Conservation (phyloP, 1,140 invertebrate species). For the Ericerus pela region DNA sequence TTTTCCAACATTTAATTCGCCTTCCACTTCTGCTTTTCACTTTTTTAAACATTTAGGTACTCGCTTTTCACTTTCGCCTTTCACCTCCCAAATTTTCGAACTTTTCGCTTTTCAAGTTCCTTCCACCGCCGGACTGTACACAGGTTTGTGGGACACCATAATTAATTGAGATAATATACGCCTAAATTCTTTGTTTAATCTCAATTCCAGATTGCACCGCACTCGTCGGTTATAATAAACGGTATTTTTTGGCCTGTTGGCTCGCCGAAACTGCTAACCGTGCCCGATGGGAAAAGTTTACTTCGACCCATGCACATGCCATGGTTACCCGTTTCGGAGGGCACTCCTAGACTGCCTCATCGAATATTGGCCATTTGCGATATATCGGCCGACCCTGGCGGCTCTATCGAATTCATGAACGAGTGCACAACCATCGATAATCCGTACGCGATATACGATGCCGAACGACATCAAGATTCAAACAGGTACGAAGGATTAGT, state of each 20-base stretch:
- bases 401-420: constrained; percentile 99
- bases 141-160: not conserved
- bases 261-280: constrained; percentile 87
- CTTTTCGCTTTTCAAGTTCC: too few relatives aligned
- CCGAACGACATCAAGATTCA: constrained; percentile 90
- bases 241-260: constrained; percentile 98
- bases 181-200: not conserved
- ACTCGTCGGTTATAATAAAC: constrained; percentile 92
- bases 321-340: constrained; percentile 63
- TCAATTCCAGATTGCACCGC: constrained; percentile 72
- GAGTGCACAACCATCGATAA: constrained; percentile 99
- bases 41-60: not conserved
- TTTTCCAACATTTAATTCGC: too few relatives aligned
- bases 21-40: too few relatives aligned
- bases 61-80: not conserved
- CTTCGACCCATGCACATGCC: constrained; percentile 74
- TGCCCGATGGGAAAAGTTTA: constrained; percentile 93
- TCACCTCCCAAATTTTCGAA: too few relatives aligned
- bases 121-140: not conserved
- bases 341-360: constrained; percentile 80
- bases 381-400: constrained; percentile 96
- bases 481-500: too few relatives aligned
- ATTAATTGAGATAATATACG: not conserved
- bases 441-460: constrained; percentile 96
- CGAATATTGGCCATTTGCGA: constrained; percentile 87